Base-by-base conservation (phyloP, 2,888 invertebrate species). In the Candidula unifasciata region DNA sequence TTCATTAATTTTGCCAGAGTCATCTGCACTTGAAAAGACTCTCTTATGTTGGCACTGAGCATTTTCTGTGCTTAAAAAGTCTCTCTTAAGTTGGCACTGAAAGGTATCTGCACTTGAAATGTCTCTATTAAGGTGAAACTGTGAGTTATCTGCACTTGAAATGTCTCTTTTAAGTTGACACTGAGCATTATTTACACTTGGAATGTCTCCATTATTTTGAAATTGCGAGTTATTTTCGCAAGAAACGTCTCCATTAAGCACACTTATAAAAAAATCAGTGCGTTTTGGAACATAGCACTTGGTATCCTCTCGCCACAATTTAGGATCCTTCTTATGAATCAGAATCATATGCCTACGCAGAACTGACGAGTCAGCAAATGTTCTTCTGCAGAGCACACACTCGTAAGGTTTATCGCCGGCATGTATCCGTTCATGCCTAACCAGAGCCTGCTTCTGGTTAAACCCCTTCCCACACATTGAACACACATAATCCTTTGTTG, bases 391-490 rank as follows among this genome's bases (percentile, higher is more conserved):
- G 33, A 92, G 87, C 5, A 90, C 89, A 87, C 94, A 94, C 24
- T 92, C 91, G 84, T 93, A 94, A 13, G 92, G 92, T 82, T 93
- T 90, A 74, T 93, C 91, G 24, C 94, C 94, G 16, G 91, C 91
- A 88, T 94, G 94, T 90, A 94, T 94, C 90, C 94, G 91, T 84
- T 93, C 93, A 88, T 94, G 94, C 69, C 94, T 92, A 82, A 93
- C 91, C 82, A 94, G 87, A 18, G 94, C 91, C 85, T 94, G 94
- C 30, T 93, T 92, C 78, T 94, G 94, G 33, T 94, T 93, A 88
- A 94, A 94, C 73, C 93, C 93, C 86, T 93, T 93, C 27, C 94
- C 93, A 88, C 94, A 94, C 35, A 91, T 90, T 10, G 90, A 88
- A 87, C 94, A 94, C 1, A 89, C 89, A 87, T 93, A 92, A 79